Percentiles rank a stretch among this genome's conserved stretches.
Evolutionary conservation across 2,113 vertebrate species (phyloP).

Genomic region (Cnemophilus loriae): DNA sequence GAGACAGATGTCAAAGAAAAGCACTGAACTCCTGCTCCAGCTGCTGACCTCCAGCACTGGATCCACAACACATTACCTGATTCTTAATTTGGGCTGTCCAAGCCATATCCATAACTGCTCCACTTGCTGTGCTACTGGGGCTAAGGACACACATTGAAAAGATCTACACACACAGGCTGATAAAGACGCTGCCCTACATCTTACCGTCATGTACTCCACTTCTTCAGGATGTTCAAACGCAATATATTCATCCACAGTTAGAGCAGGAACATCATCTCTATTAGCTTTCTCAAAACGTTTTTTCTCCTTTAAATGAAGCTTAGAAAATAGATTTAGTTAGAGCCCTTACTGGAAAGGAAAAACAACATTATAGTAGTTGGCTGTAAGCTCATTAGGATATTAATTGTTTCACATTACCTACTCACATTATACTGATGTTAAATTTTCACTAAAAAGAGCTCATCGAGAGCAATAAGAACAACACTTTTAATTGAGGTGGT

Average conservation of each 20-base stretch:
- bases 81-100: neutral
- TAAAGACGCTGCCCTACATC: neutral
- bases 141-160: neutral
- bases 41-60: neutral
- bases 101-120: neutral
- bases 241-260: conserved; percentile 86
- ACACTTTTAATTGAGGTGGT: neutral
- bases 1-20: neutral
- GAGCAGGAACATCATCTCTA: conserved; percentile 72
- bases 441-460: neutral
- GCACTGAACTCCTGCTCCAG: neutral
- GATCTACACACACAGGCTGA: neutral
- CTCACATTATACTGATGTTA: neutral
- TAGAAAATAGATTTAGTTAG: conserved; percentile 48
- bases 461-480: neutral
- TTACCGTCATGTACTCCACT: conserved; percentile 92
- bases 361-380: neutral
- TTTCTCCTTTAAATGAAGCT: conserved; percentile 93
- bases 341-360: conserved; percentile 25
- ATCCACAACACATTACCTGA: neutral
- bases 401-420: neutral
- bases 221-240: conserved; percentile 95
- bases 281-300: conserved; percentile 90
- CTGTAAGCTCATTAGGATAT: neutral
- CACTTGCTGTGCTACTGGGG: neutral